Percentiles rank a stretch among this genome's conserved stretches.
phyloP scores from a whole-genome alignment of 2,797 vertebrate species.

The Sebastes matsubarae region DNA sequence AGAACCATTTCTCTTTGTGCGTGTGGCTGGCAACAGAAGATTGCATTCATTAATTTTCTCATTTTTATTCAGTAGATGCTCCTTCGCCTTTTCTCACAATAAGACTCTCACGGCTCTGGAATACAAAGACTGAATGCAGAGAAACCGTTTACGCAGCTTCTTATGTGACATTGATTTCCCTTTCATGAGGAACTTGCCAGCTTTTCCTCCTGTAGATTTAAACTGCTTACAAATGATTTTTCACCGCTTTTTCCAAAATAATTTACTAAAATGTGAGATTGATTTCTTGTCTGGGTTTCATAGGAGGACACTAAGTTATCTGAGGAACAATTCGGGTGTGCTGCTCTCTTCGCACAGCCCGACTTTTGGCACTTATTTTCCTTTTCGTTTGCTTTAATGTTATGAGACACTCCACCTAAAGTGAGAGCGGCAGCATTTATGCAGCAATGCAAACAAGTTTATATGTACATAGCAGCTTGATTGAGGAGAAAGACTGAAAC shows the following conservation, averaged over 20 bases:
- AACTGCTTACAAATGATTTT: conserved; percentile 43
- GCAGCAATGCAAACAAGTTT: conserved; percentile 35
- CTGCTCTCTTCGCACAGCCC: conserved; percentile 19
- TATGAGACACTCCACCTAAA: conserved; percentile 14
- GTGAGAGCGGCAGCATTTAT: conserved; percentile 42
- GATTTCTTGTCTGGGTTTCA: conserved; percentile 42
- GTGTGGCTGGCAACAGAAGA: conserved; percentile 54
- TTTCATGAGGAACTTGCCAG: conserved; percentile 27
- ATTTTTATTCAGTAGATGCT: conserved; percentile 58
- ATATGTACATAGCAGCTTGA: conserved; percentile 59
- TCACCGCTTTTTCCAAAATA: conserved; percentile 12
- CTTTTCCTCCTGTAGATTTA: conserved; percentile 39
- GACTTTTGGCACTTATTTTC: conserved; percentile 60
- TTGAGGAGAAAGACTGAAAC: conserved; percentile 31
- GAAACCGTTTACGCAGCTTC: conserved; percentile 36
- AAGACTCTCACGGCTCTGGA: conserved; percentile 23
- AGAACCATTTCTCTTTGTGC: conserved; percentile 10
- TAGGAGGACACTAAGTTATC: conserved; percentile 56
- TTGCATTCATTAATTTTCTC: conserved; percentile 53
- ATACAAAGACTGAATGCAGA: conserved; percentile 55
- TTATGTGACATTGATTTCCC: conserved; percentile 52
- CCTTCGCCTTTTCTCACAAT: conserved; percentile 52
- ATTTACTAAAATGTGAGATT: conserved; percentile 44
- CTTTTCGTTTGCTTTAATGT: conserved; percentile 40
- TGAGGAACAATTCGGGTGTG: conserved; percentile 6